phyloP scores from a whole-genome alignment of 2,888 invertebrate genomes.

The Tetanocera ferruginea region DNA sequence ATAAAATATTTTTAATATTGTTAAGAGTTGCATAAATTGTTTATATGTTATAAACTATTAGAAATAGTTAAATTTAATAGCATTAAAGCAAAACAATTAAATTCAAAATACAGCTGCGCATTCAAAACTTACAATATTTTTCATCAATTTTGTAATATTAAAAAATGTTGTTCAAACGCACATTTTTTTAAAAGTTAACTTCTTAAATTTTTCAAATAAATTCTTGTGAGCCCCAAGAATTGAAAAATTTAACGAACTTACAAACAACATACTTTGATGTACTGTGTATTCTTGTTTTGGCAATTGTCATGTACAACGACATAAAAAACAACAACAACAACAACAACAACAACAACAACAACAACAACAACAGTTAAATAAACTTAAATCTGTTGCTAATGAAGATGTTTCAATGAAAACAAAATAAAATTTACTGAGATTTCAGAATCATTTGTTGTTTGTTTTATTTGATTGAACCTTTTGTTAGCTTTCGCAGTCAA shows the following conservation, averaged over 20 bases:
- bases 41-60: background rate
- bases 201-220: constrained; percentile 38
- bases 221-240: constrained; percentile 61
- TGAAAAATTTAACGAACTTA: constrained; percentile 35
- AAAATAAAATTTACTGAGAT: background rate
- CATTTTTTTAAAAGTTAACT: too few relatives aligned
- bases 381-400: constrained; percentile 1
- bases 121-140: background rate
- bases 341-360: background rate
- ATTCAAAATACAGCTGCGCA: background rate
- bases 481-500: background rate
- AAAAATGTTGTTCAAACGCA: too few relatives aligned
- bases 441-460: background rate
- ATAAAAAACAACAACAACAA: background rate
- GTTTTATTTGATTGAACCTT: background rate
- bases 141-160: background rate
- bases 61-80: background rate
- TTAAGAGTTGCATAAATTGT: background rate
- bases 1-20: background rate
- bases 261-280: constrained; percentile 12
- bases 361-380: background rate
- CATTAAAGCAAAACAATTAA: background rate
- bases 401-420: background rate
- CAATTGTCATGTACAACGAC: background rate
- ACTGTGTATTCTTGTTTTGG: background rate